These are phyloP conservation scores for Machimus rusticus DNA, from an alignment of 2,888 invertebrate species.

Conservation along the genomic window DNA sequence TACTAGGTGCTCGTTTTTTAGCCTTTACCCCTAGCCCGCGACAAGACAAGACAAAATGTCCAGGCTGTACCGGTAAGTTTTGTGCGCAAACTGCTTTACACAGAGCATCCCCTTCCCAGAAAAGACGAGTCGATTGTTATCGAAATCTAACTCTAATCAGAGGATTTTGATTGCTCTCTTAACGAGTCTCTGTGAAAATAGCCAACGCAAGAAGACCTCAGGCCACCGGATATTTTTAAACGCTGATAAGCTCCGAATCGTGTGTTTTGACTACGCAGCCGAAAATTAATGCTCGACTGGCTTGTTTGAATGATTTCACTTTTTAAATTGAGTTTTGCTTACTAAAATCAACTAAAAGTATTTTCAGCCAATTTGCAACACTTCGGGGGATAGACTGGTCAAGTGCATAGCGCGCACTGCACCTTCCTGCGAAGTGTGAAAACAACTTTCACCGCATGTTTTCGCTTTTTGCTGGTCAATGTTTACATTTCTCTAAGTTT, in stretches of 20 bases:
- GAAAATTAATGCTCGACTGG: background rate
- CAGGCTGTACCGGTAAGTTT: background rate
- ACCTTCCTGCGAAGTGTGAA: background rate
- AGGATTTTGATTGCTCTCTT: background rate
- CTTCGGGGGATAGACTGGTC: background rate
- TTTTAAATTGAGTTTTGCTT: background rate
- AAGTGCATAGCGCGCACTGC: background rate
- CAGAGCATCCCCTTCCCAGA: background rate
- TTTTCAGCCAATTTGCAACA: background rate
- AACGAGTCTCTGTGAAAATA: background rate
- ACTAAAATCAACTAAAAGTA: background rate
- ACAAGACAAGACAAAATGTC: background rate
- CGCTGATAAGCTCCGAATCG: background rate
- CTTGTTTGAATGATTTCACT: background rate
- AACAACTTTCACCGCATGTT: background rate
- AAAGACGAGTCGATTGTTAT: background rate
- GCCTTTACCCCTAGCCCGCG: background rate
- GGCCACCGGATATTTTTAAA: background rate
- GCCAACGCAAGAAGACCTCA: background rate
- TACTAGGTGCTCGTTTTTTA: background rate
- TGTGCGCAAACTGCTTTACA: background rate
- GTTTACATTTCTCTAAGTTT: background rate
- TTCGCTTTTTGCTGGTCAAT: background rate
- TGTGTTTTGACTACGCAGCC: background rate
- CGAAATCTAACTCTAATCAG: background rate